Percentiles rank a stretch among this genome's conserved stretches.
phyloP scores from a whole-genome alignment of 2,888 invertebrate species.

The Dichetophora obliterata region DNA sequence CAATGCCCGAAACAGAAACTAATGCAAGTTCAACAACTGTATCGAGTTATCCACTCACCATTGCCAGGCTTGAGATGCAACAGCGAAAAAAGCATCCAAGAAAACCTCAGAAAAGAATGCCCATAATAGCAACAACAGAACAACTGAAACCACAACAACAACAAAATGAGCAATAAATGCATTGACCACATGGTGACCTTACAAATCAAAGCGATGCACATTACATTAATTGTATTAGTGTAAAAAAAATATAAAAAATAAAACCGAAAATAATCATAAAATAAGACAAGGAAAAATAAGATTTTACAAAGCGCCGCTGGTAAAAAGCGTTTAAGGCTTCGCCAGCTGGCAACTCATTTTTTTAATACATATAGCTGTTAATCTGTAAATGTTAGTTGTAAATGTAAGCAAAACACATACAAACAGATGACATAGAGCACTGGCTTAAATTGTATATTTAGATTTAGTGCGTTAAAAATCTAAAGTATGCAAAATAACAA shows the following conservation, averaged over 20 bases:
- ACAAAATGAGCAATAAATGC: conserved; percentile 26
- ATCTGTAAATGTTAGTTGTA: no score
- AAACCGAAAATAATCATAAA: not conserved
- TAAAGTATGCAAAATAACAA: not conserved
- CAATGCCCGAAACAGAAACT: conserved; percentile 53
- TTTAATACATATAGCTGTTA: no score
- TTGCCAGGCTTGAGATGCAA: conserved; percentile 63
- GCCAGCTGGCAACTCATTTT: no score
- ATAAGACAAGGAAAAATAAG: not conserved
- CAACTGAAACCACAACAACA: conserved; percentile 26
- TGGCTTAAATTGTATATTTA: not conserved
- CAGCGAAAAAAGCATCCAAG: conserved; percentile 67
- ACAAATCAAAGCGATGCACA: conserved; percentile 10
- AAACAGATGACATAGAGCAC: not conserved
- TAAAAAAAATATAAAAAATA: not conserved
- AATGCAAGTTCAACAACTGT: conserved; percentile 37
- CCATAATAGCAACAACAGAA: not conserved
- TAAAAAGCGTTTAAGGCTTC: no score
- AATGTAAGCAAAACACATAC: no score
- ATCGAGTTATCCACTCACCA: conserved; percentile 61
- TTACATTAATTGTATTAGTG: not conserved
- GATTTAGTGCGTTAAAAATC: not conserved
- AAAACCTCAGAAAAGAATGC: conserved; percentile 61
- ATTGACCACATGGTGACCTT: conserved; percentile 31
- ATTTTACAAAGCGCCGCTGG: no score